phyloP scores from a whole-genome alignment of 2,113 vertebrate species.

The Sylvia atricapilla region DNA sequence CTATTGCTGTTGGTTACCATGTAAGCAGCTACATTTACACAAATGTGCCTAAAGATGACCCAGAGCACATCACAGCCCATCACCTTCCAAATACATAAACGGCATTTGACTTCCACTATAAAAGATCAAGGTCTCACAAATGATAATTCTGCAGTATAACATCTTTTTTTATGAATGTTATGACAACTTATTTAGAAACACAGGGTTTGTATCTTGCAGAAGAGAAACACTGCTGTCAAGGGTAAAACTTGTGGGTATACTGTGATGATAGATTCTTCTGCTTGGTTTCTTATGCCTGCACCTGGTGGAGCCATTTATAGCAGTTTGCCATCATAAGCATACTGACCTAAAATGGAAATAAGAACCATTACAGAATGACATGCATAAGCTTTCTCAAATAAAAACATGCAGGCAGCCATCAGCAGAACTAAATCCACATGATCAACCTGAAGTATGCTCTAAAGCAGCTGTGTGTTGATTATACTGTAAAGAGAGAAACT shows the following conservation, averaged over 20 bases:
- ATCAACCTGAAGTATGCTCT: constrained; percentile 34
- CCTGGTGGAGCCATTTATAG: constrained; percentile 10
- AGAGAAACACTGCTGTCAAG: background rate
- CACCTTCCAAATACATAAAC: background rate
- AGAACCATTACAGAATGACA: background rate
- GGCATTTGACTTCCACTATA: background rate
- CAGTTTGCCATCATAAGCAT: background rate
- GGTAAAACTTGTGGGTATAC: background rate
- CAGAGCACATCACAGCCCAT: background rate
- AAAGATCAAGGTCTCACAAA: background rate
- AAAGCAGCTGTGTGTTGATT: constrained; percentile 47
- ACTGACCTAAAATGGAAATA: constrained; percentile 43
- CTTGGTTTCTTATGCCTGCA: background rate
- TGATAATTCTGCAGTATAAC: background rate
- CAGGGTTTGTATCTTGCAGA: background rate
- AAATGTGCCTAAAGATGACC: background rate
- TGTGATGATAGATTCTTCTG: background rate
- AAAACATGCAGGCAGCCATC: background rate
- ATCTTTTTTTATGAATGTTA: background rate
- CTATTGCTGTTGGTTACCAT: background rate
- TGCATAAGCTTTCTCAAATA: background rate
- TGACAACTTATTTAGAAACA: background rate
- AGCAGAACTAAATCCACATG: constrained; percentile 21
- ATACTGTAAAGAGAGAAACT: background rate
- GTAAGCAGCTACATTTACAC: background rate